Base-by-base conservation (phyloP, 2,113 vertebrate genomes). In the Colaptes auratus region DNA sequence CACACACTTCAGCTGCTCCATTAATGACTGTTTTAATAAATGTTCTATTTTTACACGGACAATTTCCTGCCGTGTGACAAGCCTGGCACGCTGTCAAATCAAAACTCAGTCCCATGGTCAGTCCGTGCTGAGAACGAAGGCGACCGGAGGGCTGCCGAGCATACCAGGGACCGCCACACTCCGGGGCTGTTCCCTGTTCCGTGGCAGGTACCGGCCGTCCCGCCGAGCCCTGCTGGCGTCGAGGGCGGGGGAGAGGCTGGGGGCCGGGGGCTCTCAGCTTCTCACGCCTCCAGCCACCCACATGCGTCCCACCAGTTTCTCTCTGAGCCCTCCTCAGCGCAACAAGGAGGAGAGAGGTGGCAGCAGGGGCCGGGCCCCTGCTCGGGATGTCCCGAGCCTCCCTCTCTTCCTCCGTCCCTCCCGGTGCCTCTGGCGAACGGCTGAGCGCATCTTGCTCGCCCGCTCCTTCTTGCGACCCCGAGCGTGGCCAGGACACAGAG, bases 31-130 rank as follows among this genome's bases (percentile, higher is more conserved):
- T 42, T 95, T 89, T 84, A 69, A 88, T 36, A 82, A 77, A 78
- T 8, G 63, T 56, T 63, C 76, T 31, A 3, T 58, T 66, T 78
- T 85, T 63, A 46, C 3, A 67, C 0, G 27, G 86, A 25, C 70
- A 33, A 36, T 89, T 84, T 95, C 87, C 93, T 92, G 78, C 73
- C 58, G 1, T 82, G 88, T 91, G 76, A 91, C 74, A 30, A 6
- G 31, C 55, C 6, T 55, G 79, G 85, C 75, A 53, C 3, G 0
- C 3, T 1, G 30, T 56, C 80, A 80, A 21, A 27, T 46, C 63
- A 28, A 12, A 19, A 30, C 16, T 8, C 0, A 12, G 58, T 53
- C 60, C 73, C 59, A 7, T 1, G 79, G 25, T 11, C 71, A 21
- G 30, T 35, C 50, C 12, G 5, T 10, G 81, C n/a, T 18, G 77